Evolutionary conservation across 2,113 vertebrate species (phyloP).

Genomic region (Tetrao urogallus): DNA sequence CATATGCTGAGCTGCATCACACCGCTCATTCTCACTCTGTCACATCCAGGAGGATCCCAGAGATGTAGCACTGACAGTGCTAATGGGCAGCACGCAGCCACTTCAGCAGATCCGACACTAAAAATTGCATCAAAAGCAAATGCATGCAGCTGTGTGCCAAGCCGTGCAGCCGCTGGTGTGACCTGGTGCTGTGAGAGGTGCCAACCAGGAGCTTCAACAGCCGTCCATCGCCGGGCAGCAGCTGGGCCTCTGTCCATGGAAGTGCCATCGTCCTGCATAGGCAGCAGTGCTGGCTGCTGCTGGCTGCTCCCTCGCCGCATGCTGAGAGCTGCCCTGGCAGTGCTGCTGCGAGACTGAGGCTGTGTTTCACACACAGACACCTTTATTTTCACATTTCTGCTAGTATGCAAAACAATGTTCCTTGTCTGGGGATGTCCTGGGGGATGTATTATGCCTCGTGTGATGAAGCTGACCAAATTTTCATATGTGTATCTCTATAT

Average conservation of each 20-base stretch:
- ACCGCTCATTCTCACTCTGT: not conserved
- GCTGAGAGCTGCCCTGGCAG: not conserved
- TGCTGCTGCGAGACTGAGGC: not conserved
- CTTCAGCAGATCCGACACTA: fast-evolving
- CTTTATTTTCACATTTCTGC: conserved; percentile 46
- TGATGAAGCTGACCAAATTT: not conserved
- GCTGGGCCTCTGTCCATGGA: not conserved
- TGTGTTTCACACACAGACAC: not conserved
- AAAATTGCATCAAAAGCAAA: fast-evolving
- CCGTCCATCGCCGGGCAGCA: not conserved
- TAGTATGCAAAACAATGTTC: not conserved
- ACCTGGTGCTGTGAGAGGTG: fast-evolving
- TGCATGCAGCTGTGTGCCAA: fast-evolving
- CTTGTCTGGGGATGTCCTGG: not conserved
- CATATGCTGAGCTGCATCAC: not conserved
- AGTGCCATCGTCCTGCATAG: not conserved
- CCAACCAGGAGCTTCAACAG: not conserved
- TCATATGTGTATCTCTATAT: not conserved
- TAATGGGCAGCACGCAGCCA: fast-evolving
- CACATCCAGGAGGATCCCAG: fast-evolving
- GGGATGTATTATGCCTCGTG: not conserved
- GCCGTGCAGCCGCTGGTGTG: not conserved
- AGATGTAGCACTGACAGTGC: not conserved
- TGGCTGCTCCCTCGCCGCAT: fast-evolving
- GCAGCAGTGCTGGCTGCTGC: not conserved